A percentile compares a stretch with the other conserved stretches of the same genome.
Conservation (phyloP, 92 coral and sea anemone genomes). For the Galaxea fascicularis region DNA sequence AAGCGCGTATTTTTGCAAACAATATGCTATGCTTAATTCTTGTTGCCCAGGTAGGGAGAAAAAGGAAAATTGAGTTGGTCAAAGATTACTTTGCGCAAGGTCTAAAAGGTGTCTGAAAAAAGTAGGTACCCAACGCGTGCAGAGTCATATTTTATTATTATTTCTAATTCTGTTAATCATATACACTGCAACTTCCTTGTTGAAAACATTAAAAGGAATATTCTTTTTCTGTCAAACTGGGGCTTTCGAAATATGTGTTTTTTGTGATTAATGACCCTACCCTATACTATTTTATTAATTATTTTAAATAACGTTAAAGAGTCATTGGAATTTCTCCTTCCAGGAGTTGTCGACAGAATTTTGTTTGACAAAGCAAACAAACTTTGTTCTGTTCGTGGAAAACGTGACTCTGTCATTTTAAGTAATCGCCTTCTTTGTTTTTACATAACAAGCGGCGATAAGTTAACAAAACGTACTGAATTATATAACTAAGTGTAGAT, state of each 20-base stretch:
- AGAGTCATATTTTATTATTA: not conserved
- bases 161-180: no score
- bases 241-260: not conserved
- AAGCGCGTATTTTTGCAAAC: no score
- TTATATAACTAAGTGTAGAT: not conserved
- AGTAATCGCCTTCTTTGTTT: not conserved
- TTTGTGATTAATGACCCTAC: no score
- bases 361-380: not conserved
- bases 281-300: no score
- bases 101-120: not conserved
- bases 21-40: not conserved
- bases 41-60: not conserved
- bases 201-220: no score
- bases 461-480: not conserved
- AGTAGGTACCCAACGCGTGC: slow-evolving; percentile 8
- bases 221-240: no score
- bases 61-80: not conserved
- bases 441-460: not conserved
- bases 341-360: not conserved
- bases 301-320: not conserved
- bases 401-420: slow-evolving; percentile 2
- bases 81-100: not conserved
- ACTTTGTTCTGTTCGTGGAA: not conserved
- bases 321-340: not conserved
- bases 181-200: no score